These are phyloP conservation scores for Thumatha senex DNA, from an alignment of 2,888 invertebrate species.

Conservation along the genomic window DNA sequence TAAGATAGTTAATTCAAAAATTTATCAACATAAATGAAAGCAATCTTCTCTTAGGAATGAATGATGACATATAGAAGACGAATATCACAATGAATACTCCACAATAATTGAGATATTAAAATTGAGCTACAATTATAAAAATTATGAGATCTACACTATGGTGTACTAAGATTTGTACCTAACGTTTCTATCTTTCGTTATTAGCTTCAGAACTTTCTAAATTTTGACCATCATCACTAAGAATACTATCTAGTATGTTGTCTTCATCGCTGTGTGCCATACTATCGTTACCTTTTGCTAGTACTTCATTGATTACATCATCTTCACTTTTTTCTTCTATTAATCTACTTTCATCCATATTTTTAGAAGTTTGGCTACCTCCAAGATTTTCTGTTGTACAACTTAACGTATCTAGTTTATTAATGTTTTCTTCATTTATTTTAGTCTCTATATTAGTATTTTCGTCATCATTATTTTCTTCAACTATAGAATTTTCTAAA, in stretches of 20 bases:
- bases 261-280: constrained; percentile 42
- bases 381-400: constrained; percentile 12
- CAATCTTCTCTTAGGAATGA: neutral
- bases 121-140: constrained; percentile 20
- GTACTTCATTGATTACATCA: constrained; percentile 30
- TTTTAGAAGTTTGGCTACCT: constrained; percentile 4
- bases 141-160: constrained; percentile 20
- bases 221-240: constrained; percentile 44
- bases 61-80: neutral
- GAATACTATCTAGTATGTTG: constrained; percentile 47
- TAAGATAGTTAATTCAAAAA: no score
- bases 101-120: constrained; percentile 8
- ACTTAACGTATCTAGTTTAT: constrained; percentile 13
- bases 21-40: no score
- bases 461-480: constrained; percentile 7
- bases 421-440: constrained; percentile 12
- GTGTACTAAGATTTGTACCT: neutral
- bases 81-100: constrained; percentile 26
- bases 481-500: constrained; percentile 8
- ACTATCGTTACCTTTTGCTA: constrained; percentile 32
- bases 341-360: constrained; percentile 2
- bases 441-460: neutral
- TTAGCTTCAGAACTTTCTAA: constrained; percentile 37
- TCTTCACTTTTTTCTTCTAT: constrained; percentile 30
- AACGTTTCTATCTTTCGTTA: constrained; percentile 38